Base-by-base conservation (phyloP, 2,797 vertebrate genomes). In the Sardinella longiceps region DNA sequence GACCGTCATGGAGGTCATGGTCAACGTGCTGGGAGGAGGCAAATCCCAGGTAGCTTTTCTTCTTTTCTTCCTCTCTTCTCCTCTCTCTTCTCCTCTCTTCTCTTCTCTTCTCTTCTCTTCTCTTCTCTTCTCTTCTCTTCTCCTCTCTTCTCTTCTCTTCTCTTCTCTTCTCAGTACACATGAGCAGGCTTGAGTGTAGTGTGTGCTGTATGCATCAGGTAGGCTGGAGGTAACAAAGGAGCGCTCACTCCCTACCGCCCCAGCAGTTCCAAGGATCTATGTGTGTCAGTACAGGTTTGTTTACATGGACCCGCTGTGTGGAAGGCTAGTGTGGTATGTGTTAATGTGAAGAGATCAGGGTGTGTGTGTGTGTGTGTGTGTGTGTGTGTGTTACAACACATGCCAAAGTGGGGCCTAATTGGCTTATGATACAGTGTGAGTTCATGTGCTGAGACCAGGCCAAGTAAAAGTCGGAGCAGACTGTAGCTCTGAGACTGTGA, bases 1-100 rank as follows among this genome's bases (percentile, higher is more conserved):
- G 92, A 99, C 98, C 0, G 98, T 99, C 87, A 99, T 99, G 98
- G 98, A 99, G 88, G 98, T 99, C 90, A 99, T 99, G 98, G 98
- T 99, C 88, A 99, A 99, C 37, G 98, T 99, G 0, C 93, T 99
- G 45, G 97, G 98, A 84, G 96, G 97, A 89, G 97, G 98, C 89
- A 97, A 96, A 88, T 98, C 97, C 83, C 98, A 99, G 98, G 98
- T 99, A 96, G 91, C 37, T 48, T 25, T 18, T 66, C 63, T 66
- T 14, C 25, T 12, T 28, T 28, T 28, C n/a, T 63, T 20, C n/a
- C 56, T 60, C 3, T 20, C 20, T n/a, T 28, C n/a, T 28, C 20
- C 58, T 63, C 10, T 6, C 60, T 63, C n/a, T 28, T 14, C 60
- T 30, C 10, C 12, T 30, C 28, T 66, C n/a, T 28, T 3, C 28